Conservation (phyloP, 2,888 invertebrate species). For the Caenorhabditis becei region DNA sequence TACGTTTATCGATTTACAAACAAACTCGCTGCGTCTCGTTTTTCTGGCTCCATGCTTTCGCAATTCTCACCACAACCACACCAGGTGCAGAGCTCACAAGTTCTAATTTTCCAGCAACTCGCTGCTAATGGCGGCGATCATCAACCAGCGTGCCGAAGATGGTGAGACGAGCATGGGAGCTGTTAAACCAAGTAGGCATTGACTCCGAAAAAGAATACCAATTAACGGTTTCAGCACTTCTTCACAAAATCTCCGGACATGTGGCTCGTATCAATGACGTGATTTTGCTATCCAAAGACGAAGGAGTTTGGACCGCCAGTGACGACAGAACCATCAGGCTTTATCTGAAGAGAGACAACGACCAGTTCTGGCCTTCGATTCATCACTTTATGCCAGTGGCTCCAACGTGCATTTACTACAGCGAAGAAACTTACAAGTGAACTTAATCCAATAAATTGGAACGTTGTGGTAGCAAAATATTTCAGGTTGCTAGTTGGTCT, state of each 20-base stretch:
- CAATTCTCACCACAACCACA: background rate
- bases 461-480: background rate
- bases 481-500: conserved; percentile 94
- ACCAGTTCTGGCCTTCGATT: conserved; percentile 99
- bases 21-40: conserved; percentile 22
- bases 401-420: conserved; percentile 75
- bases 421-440: conserved; percentile 76
- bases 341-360: conserved; percentile 96
- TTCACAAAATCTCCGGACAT: conserved; percentile 79
- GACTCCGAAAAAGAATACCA: background rate
- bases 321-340: conserved; percentile 86
- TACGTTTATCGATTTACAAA: conserved; percentile 13
- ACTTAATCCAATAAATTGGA: background rate
- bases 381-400: conserved; percentile 84
- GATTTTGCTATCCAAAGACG: conserved; percentile 73
- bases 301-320: conserved; percentile 71
- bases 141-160: conserved; percentile 63
- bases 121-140: conserved; percentile 66
- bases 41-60: conserved; percentile 13
- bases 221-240: conserved; percentile 65
- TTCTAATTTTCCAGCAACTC: background rate
- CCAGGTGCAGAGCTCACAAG: background rate
- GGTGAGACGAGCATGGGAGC: conserved; percentile 63
- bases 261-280: conserved; percentile 77
- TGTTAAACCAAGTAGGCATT: conserved; percentile 62